Conservation (phyloP, 2,113 vertebrate species). For the Poeciliopsis turrubarensis region DNA sequence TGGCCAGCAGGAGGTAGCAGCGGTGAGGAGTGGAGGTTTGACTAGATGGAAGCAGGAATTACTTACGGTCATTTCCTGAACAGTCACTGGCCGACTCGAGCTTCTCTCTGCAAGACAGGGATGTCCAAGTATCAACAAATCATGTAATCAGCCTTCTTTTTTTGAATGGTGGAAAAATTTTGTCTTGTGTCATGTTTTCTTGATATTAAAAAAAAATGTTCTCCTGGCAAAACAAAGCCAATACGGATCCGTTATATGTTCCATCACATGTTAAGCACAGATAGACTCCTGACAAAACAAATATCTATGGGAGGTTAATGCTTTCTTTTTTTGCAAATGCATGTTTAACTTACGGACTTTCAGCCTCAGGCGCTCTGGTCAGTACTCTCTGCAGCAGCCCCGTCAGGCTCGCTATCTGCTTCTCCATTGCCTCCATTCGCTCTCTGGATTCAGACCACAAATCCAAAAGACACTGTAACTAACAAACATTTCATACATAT, state of each 20-base stretch:
- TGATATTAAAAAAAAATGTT: no score
- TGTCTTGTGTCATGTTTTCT: no score
- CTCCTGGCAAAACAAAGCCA: no score
- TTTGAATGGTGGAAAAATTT: not conserved
- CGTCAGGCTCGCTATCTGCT: constrained; percentile 97
- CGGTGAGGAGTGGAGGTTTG: constrained; percentile 27
- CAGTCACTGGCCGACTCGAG: constrained; percentile 90
- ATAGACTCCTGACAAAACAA: no score
- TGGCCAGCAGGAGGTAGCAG: constrained; percentile 39
- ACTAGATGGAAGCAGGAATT: not conserved
- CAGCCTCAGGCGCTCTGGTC: constrained; percentile 87
- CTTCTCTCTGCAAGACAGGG: constrained; percentile 87
- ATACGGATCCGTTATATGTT: no score
- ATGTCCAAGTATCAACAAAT: constrained; percentile 13
- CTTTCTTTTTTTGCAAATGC: not conserved
- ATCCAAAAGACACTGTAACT: not conserved
- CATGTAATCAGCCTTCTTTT: not conserved
- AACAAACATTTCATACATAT: not conserved
- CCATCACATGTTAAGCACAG: no score
- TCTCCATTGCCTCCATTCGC: constrained; percentile 99
- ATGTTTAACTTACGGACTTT: constrained; percentile 85
- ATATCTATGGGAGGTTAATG: not conserved
- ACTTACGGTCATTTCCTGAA: constrained; percentile 85
- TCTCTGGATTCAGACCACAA: constrained; percentile 78
- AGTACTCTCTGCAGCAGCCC: constrained; percentile 95